Base-by-base conservation (phyloP, 2,113 vertebrate genomes). In the Anarrhichthys ocellatus region DNA sequence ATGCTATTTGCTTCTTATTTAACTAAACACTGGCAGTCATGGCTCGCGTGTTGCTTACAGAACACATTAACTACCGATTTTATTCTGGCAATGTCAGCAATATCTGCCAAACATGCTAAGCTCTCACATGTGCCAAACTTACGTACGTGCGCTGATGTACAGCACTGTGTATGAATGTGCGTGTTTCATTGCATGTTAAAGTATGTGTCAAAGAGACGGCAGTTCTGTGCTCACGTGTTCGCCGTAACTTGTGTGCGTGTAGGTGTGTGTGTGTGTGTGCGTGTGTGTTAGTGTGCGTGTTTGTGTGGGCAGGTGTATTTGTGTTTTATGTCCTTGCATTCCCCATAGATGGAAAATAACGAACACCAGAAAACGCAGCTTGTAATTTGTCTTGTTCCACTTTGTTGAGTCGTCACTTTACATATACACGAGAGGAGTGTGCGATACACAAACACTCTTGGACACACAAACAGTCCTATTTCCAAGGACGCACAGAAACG, bases 391-490 rank as follows among this genome's bases (percentile, higher is more conserved):
- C 88, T 76, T 65, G 75, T 77, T 88, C 86, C 82, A 83, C 87
- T 89, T 86, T 38, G 64, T 88, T 78, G 86, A 80, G 71, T 74
- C 63, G 56, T 82, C 85, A 58, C 78, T 80, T 76, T 73, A 79
- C 81, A 68, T 82, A 81, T 68, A 90, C 86, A 92, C 18, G 65
- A 68, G 50, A 40, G 80, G 44, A 80, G 76, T 27, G 64, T 6
- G 40, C 27, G 62, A 77, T 91, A 88, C 90, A 91, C 87, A 91
- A 90, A 92, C 92, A 90, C 89, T 89, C 87, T 1, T 0, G 24
- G 24, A 71, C 87, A 81, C 77, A 88, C 85, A 89, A 88, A 92
- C 88, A 89, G 67, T 78, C 56, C 67, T 73, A 69, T 48, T 86
- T 78, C 76, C 73, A 84, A 84, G 80, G 84, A 81, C 86, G 81